These are phyloP conservation scores for Volucella inanis DNA, from an alignment of 2,888 invertebrate species.

Conservation along the genomic window DNA sequence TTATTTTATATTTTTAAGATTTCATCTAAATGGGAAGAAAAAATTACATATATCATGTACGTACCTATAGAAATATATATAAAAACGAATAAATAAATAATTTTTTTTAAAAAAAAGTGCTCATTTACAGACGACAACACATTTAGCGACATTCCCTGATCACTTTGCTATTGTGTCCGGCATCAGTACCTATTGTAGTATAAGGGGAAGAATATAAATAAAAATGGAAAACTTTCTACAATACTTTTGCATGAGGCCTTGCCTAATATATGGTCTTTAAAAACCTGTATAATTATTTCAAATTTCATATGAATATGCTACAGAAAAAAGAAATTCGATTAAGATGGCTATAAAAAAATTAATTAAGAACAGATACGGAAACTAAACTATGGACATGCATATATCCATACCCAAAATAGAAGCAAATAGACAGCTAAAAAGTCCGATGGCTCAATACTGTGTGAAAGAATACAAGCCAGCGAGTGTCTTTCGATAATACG, in stretches of 20 bases:
- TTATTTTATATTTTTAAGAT: conserved; percentile 21
- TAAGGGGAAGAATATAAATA: conserved; percentile 14
- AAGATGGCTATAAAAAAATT: conserved; percentile 28
- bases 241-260: conserved; percentile 50
- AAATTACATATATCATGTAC: conserved; percentile 6
- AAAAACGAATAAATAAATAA: conserved; percentile 15
- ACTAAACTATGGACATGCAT: too few species aligned
- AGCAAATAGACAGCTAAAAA: too few species aligned
- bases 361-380: not conserved
- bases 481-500: too few species aligned
- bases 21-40: conserved; percentile 67
- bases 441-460: too few species aligned
- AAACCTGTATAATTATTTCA: conserved; percentile 69
- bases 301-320: conserved; percentile 9
- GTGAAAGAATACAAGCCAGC: too few species aligned
- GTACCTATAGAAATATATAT: too few species aligned
- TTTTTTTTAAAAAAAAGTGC: conserved; percentile 69
- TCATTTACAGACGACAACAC: conserved; percentile 71
- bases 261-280: conserved; percentile 50
- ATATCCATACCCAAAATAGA: too few species aligned
- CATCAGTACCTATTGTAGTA: not conserved
- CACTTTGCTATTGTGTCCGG: conserved; percentile 58
- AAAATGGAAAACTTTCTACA: conserved; percentile 47
- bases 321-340: not conserved
- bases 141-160: conserved; percentile 62